phyloP scores from a whole-genome alignment of 2,113 vertebrate species.

The Corythornis vintsioides region DNA sequence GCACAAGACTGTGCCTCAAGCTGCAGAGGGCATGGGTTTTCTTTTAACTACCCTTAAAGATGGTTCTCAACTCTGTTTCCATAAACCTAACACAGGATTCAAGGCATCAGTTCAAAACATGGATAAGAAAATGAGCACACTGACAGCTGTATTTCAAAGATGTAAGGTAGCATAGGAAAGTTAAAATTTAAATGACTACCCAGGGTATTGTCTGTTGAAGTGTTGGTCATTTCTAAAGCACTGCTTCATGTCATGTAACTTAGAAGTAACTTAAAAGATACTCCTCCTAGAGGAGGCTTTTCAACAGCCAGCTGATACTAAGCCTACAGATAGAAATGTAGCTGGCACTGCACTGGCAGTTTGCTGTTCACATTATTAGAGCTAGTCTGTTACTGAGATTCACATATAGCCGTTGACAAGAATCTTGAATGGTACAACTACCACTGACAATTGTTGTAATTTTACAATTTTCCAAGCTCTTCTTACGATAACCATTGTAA shows the following conservation, averaged over 20 bases:
- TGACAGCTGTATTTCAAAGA: not conserved
- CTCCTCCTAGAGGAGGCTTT: not conserved
- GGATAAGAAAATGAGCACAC: not conserved
- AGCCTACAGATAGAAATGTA: not conserved
- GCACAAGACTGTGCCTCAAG: not conserved
- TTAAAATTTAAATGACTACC: not conserved
- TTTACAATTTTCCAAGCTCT: not conserved
- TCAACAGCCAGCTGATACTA: not conserved
- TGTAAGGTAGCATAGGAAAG: not conserved
- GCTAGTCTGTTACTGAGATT: not conserved
- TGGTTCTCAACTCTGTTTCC: not conserved
- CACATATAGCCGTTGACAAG: not conserved
- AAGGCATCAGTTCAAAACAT: not conserved
- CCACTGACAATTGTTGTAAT: not conserved
- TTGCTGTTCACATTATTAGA: not conserved
- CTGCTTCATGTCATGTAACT: not conserved
- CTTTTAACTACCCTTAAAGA: not conserved
- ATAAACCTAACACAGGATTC: not conserved
- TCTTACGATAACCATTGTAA: not conserved
- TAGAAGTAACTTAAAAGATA: not conserved
- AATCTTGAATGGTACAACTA: not conserved
- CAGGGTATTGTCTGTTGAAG: not conserved
- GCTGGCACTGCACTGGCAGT: not conserved
- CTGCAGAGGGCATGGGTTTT: not conserved
- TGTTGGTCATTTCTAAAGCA: not conserved